Conservation (phyloP, 2,888 invertebrate genomes). For the Drosophila paramelanica region DNA sequence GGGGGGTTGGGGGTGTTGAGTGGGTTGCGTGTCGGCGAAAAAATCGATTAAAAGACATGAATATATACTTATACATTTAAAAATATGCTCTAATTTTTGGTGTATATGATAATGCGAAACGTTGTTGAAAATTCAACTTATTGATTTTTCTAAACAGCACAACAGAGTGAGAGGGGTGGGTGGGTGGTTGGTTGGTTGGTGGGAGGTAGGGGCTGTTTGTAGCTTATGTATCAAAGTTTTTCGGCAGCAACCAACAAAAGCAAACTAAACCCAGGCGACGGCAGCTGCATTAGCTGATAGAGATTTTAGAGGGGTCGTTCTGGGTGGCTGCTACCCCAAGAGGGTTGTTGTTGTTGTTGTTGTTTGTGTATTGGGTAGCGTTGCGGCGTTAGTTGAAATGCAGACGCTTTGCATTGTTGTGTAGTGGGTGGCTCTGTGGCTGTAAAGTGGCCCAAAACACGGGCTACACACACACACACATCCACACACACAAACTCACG, state of each 20-base stretch:
- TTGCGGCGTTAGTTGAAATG: constrained; percentile 70
- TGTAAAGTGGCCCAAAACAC: constrained; percentile 77
- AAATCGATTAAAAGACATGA: constrained; percentile 64
- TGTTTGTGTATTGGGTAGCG: constrained; percentile 63
- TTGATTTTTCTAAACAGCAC: constrained; percentile 64
- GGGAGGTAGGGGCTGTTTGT: constrained; percentile 11
- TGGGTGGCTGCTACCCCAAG: constrained; percentile 11
- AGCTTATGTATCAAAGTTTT: constrained; percentile 72
- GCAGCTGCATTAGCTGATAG: constrained; percentile 45
- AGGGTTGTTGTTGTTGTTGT: constrained; percentile 39
- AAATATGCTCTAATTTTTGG: constrained; percentile 37
- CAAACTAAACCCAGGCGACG: constrained; percentile 46
- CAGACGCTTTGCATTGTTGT: constrained; percentile 79
- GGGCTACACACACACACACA: constrained; percentile 28
- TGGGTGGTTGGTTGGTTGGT: not conserved
- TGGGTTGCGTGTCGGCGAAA: constrained; percentile 47
- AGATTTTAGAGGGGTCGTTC: not conserved
- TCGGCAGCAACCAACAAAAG: constrained; percentile 47
- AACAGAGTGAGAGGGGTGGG: too few relatives aligned
- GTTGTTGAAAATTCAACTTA: constrained; percentile 46
- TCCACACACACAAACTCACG: constrained; percentile 6
- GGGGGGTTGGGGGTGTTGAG: constrained; percentile 2
- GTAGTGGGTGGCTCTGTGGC: constrained; percentile 66
- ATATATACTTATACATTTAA: constrained; percentile 10
- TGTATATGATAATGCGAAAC: constrained; percentile 13